Conservation (phyloP, 2,797 vertebrate genomes). For the Bufotes viridis region DNA sequence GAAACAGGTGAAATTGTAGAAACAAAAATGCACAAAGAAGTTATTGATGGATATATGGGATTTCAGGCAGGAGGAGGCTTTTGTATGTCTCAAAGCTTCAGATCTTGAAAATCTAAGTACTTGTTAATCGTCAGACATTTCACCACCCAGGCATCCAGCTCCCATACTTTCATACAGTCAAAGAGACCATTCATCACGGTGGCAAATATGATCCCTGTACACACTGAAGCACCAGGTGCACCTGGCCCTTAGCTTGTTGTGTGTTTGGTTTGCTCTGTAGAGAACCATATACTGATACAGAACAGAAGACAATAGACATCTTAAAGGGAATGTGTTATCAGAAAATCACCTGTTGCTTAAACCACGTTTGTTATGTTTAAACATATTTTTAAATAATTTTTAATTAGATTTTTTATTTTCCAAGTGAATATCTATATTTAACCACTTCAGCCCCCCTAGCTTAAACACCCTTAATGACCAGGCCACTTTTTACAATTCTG, state of each 20-base stretch:
- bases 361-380: too few relatives aligned
- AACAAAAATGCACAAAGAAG: neutral
- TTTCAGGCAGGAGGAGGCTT: neutral
- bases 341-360: too few relatives aligned
- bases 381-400: too few relatives aligned
- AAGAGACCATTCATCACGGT: conserved; percentile 13
- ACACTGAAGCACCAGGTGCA: conserved; percentile 2
- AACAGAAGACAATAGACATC: neutral
- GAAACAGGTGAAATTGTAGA: neutral
- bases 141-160: neutral
- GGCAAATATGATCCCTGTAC: conserved; percentile 1
- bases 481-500: too few relatives aligned
- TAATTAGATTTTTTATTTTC: too few relatives aligned
- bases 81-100: neutral
- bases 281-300: neutral
- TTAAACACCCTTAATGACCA: too few relatives aligned
- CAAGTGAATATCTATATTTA: too few relatives aligned
- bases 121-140: conserved; percentile 8
- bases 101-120: conserved; percentile 4
- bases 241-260: neutral
- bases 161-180: neutral
- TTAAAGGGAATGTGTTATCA: neutral
- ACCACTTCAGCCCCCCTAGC: too few relatives aligned
- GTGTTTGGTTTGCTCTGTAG: neutral
- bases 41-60: conserved; percentile 1